Conservation (phyloP, 2,888 invertebrate genomes). For the Bellardia pandia region DNA sequence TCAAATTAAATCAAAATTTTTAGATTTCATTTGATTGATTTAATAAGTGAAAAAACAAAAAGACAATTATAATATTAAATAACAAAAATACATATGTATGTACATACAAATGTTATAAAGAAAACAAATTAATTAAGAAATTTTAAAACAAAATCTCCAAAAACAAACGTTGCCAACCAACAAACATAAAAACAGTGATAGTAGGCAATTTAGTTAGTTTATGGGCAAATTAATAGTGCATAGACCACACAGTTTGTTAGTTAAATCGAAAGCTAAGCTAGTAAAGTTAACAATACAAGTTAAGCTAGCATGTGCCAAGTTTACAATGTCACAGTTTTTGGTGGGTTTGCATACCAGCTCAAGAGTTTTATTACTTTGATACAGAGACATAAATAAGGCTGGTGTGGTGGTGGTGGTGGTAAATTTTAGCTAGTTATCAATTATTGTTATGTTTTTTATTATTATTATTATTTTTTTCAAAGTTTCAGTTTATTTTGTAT, state of each 20-base stretch:
- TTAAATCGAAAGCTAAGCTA: neutral
- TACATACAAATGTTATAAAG: neutral
- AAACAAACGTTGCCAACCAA: conserved; percentile 20
- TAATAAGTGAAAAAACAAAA: neutral
- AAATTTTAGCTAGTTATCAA: conserved; percentile 65
- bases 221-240: neutral
- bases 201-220: neutral
- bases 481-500: conserved; percentile 2
- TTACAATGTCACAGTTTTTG: conserved; percentile 54
- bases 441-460: conserved; percentile 47
- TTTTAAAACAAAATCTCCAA: neutral
- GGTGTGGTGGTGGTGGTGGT: neutral
- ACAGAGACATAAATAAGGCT: neutral
- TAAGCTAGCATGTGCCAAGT: conserved; percentile 14
- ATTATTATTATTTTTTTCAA: neutral
- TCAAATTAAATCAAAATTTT: conserved; percentile 51
- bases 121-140: conserved; percentile 6
- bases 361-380: conserved; percentile 20
- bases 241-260: conserved; percentile 21
- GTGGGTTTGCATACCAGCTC: neutral
- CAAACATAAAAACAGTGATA: neutral
- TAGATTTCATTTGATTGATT: neutral
- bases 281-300: conserved; percentile 29
- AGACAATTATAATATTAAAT: neutral
- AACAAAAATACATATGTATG: neutral